A percentile compares a stretch with the other conserved stretches of the same genome.
Evolutionary conservation across 2,888 invertebrate genomes (phyloP).

Genomic region (Machimus atricapillus): DNA sequence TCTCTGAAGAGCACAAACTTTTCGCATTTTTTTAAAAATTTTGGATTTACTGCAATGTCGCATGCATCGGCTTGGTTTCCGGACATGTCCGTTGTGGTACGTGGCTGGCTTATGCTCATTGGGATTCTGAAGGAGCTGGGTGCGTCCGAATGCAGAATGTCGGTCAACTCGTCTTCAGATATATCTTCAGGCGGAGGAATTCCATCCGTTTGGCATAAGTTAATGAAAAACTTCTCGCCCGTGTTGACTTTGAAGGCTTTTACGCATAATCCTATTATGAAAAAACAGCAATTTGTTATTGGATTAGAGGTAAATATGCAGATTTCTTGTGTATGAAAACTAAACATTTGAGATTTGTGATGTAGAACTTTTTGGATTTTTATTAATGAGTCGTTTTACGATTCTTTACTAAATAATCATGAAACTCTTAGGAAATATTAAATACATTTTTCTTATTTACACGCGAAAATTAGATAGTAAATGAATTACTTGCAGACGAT

Average conservation of each 20-base stretch:
- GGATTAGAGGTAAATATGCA: too few species aligned
- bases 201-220: constrained; percentile 81
- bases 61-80: constrained; percentile 77
- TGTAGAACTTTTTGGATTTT: too few species aligned
- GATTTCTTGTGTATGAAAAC: neutral
- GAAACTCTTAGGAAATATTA: too few species aligned
- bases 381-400: too few species aligned
- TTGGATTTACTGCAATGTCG: constrained; percentile 83
- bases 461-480: too few species aligned
- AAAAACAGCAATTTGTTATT: neutral
- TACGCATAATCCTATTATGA: constrained; percentile 71
- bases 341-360: neutral
- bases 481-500: too few species aligned
- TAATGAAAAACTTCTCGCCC: constrained; percentile 81
- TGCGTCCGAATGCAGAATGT: constrained; percentile 72
- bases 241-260: constrained; percentile 73
- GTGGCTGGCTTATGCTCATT: constrained; percentile 88
- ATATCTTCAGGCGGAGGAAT: constrained; percentile 78
- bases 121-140: constrained; percentile 80
- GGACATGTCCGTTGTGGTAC: constrained; percentile 78
- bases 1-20: constrained; percentile 74
- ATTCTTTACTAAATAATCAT: too few species aligned
- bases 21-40: constrained; percentile 78
- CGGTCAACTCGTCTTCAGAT: constrained; percentile 72
- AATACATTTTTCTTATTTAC: too few species aligned